Conservation (phyloP, 2,888 invertebrate genomes). For the Napeogenes sylphis region DNA sequence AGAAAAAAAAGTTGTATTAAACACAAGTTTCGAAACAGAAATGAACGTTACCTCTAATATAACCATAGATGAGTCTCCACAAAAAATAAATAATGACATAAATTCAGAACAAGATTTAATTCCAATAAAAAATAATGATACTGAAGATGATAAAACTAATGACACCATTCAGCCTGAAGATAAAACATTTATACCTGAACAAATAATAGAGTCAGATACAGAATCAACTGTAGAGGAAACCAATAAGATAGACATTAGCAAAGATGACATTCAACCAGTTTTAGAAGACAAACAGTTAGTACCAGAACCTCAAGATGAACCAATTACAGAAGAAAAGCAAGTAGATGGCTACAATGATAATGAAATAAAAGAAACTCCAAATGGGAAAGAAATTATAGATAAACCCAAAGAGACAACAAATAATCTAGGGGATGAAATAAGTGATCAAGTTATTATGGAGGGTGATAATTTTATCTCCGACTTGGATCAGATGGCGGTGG, state of each 20-base stretch:
- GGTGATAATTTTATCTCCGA: constrained; percentile 75
- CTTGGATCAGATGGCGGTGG: constrained; percentile 71
- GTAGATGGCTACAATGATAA: constrained; percentile 42
- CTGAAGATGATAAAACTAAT: constrained; percentile 55
- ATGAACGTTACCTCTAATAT: constrained; percentile 67
- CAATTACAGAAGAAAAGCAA: constrained; percentile 44
- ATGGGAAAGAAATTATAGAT: constrained; percentile 52
- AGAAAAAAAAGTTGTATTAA: constrained; percentile 81
- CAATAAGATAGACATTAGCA: constrained; percentile 40
- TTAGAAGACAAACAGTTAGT: constrained; percentile 45
- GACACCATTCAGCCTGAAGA: constrained; percentile 54
- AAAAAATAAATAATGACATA: constrained; percentile 52
- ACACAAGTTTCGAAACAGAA: constrained; percentile 78
- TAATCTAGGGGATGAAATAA: constrained; percentile 49
- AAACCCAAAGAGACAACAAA: constrained; percentile 51
- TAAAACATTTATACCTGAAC: constrained; percentile 43
- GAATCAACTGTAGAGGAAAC: constrained; percentile 56
- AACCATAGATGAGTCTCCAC: constrained; percentile 61
- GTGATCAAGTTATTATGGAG: constrained; percentile 62
- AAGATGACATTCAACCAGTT: constrained; percentile 47
- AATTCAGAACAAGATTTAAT: constrained; percentile 58
- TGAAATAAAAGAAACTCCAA: constrained; percentile 49
- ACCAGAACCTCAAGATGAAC: constrained; percentile 25
- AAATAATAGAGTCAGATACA: constrained; percentile 44
- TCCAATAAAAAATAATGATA: constrained; percentile 53